These are phyloP conservation scores for Caenorhabditis parvicauda DNA, from an alignment of 2,888 invertebrate genomes.

Conservation along the genomic window DNA sequence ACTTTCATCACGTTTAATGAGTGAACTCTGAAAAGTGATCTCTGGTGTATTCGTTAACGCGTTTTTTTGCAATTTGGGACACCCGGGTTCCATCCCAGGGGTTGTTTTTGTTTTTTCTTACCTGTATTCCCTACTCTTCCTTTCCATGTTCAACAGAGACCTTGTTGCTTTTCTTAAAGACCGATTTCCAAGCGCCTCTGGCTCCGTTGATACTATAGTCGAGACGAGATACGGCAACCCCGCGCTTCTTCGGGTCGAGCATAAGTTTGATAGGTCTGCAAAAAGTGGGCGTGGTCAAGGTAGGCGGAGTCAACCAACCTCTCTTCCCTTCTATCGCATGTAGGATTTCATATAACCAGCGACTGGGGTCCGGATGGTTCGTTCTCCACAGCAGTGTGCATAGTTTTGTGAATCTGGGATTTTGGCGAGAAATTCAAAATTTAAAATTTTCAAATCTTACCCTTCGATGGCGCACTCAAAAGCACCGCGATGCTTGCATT, in stretches of 20 bases:
- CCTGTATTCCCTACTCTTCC: conserved; percentile 22
- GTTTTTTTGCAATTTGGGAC: too few species aligned
- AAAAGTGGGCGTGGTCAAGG: background rate
- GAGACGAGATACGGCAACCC: conserved; percentile 89
- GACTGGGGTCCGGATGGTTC: conserved; percentile 56
- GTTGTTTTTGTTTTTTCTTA: background rate
- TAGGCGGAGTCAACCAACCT: conserved; percentile 48
- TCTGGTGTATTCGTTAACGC: conserved; percentile 4
- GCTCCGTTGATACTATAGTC: conserved; percentile 66
- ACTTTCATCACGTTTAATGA: conserved; percentile 83
- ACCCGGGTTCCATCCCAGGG: too few species aligned
- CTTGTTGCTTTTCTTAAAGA: conserved; percentile 11
- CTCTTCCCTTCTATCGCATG: conserved; percentile 58
- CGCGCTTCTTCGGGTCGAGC: conserved; percentile 84
- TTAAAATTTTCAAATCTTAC: conserved; percentile 1
- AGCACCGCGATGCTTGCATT: conserved; percentile 89
- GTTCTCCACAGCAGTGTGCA: conserved; percentile 73
- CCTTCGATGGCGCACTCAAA: conserved; percentile 92
- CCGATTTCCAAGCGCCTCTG: conserved; percentile 7
- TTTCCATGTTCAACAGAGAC: conserved; percentile 28
- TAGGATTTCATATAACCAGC: conserved; percentile 64
- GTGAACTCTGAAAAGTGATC: conserved; percentile 68
- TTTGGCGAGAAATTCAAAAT: background rate
- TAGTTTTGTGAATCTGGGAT: conserved; percentile 72
- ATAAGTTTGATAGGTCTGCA: conserved; percentile 65